These are phyloP conservation scores for Lepidotrigona ventralis DNA, from an alignment of 1,140 invertebrate species.

Conservation along the genomic window DNA sequence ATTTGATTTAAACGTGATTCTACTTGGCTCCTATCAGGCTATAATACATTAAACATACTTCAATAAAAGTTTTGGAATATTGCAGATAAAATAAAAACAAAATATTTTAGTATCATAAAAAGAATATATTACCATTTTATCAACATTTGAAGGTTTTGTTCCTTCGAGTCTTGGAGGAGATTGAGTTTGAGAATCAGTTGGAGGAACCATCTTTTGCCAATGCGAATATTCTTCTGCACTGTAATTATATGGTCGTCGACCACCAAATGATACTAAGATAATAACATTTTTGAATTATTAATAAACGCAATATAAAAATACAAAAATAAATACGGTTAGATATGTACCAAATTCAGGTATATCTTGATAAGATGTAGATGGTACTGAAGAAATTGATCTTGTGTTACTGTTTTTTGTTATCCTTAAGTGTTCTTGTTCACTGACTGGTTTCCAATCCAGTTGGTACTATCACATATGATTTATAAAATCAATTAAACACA, in stretches of 20 bases:
- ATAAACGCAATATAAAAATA: slow-evolving; percentile 1
- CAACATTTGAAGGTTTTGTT: slow-evolving; percentile 70
- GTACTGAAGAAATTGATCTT: slow-evolving; percentile 59
- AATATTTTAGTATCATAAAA: not conserved
- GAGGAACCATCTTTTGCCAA: slow-evolving; percentile 71
- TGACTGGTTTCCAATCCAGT: slow-evolving; percentile 70
- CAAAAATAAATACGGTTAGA: slow-evolving; percentile 28
- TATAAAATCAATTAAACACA: slow-evolving; percentile 27
- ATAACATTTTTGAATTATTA: slow-evolving; percentile 24
- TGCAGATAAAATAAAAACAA: not conserved
- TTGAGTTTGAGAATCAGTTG: slow-evolving; percentile 66
- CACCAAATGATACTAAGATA: slow-evolving; percentile 54
- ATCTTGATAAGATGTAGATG: slow-evolving; percentile 64
- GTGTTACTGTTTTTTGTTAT: slow-evolving; percentile 72
- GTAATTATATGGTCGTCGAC: slow-evolving; percentile 63
- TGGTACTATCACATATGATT: slow-evolving; percentile 61
- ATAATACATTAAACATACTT: slow-evolving; percentile 36
- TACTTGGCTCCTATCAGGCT: slow-evolving; percentile 81
- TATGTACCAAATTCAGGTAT: slow-evolving; percentile 67
- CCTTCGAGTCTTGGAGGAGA: slow-evolving; percentile 60
- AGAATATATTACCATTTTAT: slow-evolving; percentile 70
- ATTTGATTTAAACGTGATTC: slow-evolving; percentile 83
- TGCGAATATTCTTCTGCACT: slow-evolving; percentile 58
- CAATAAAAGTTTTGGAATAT: not conserved
- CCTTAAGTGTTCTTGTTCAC: slow-evolving; percentile 60